Evolutionary conservation across 2,797 vertebrate genomes (phyloP).

Genomic region (Todus mexicanus): DNA sequence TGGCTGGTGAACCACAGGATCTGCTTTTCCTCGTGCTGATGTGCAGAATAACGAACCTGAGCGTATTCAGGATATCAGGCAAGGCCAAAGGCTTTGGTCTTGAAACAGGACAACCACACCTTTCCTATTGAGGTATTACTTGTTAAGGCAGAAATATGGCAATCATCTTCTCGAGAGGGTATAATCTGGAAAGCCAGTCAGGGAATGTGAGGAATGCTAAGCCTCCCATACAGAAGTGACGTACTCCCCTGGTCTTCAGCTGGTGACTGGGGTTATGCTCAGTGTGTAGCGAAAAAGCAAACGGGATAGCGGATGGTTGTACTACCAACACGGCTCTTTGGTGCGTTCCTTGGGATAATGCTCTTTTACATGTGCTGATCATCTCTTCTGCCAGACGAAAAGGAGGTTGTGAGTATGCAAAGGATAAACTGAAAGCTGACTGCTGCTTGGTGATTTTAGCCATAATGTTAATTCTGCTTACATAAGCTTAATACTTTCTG

Average conservation of each 20-base stretch:
- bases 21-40: background rate
- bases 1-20: rapidly evolving
- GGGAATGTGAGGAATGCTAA: slow-evolving; percentile 49
- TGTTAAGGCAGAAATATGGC: background rate
- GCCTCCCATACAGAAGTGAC: background rate
- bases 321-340: background rate
- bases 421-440: background rate
- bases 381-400: background rate
- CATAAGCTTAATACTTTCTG: slow-evolving; percentile 2
- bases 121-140: background rate
- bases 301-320: rapidly evolving
- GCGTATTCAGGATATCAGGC: rapidly evolving
- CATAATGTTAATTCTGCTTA: background rate
- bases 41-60: background rate
- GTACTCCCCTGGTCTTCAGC: background rate
- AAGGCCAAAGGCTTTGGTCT: background rate
- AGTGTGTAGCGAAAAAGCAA: background rate
- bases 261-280: background rate
- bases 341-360: background rate
- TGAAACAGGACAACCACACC: background rate
- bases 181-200: background rate
- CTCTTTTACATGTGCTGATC: background rate
- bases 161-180: background rate
- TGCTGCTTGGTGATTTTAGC: background rate
- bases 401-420: slow-evolving; percentile 21